A percentile compares a stretch with the other conserved stretches of the same genome.
These are phyloP conservation scores for Leptobrachium ailaonicum DNA, from an alignment of 2,113 vertebrate species.

Conservation along the genomic window DNA sequence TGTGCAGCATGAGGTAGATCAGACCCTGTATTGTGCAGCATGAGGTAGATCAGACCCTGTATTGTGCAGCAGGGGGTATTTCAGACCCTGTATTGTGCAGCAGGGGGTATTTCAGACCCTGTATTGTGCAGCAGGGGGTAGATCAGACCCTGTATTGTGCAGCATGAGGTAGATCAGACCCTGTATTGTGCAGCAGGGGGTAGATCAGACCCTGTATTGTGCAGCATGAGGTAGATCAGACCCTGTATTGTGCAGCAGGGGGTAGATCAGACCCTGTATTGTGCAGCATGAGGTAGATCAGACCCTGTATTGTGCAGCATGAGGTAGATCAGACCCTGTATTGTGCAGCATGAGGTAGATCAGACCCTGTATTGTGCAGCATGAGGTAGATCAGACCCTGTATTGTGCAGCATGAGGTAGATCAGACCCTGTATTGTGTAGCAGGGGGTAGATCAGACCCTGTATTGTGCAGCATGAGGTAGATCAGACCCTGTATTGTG, in stretches of 20 bases:
- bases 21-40: neutral
- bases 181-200: no score
- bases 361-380: conserved; percentile 3
- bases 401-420: neutral
- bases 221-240: no score
- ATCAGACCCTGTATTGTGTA: conserved; percentile 2
- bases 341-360: neutral
- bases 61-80: neutral
- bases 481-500: neutral
- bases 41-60: neutral
- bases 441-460: neutral
- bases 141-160: no score
- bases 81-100: neutral
- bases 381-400: conserved; percentile 6
- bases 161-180: no score
- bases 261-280: conserved; percentile 6
- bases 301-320: neutral
- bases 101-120: no score
- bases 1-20: no score
- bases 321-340: neutral
- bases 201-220: no score
- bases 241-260: no score
- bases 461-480: neutral
- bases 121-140: no score
- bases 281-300: neutral